These are phyloP conservation scores for Odontomachus brunneus DNA, from an alignment of 1,140 invertebrate genomes.

Conservation along the genomic window DNA sequence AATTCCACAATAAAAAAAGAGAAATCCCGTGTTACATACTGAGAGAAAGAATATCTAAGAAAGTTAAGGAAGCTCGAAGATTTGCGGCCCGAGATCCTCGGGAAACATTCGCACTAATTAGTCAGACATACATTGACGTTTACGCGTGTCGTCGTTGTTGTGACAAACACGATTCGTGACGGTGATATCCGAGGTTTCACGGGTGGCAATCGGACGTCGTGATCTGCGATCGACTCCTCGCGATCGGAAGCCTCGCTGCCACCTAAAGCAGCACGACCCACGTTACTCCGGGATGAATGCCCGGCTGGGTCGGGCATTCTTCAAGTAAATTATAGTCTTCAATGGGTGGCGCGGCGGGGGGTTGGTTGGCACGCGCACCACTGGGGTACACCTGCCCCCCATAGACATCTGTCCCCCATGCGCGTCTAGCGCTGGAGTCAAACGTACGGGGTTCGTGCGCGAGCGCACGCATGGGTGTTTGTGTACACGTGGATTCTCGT, in stretches of 20 bases:
- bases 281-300: conserved; percentile 77
- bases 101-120: background rate
- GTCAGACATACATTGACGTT: background rate
- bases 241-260: conserved; percentile 56
- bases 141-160: background rate
- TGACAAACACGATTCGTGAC: conserved; percentile 13
- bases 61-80: too few relatives aligned
- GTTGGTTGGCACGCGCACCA: conserved; percentile 85
- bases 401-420: conserved; percentile 83
- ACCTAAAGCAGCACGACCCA: conserved; percentile 70
- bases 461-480: conserved; percentile 19
- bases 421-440: conserved; percentile 77
- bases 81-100: too few relatives aligned
- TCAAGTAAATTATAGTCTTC: conserved; percentile 86
- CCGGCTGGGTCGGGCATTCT: conserved; percentile 81
- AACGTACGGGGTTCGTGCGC: conserved; percentile 73
- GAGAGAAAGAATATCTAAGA: too few relatives aligned
- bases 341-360: conserved; percentile 83
- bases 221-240: conserved; percentile 67
- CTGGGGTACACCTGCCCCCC: conserved; percentile 83
- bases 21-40: too few relatives aligned
- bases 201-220: conserved; percentile 45
- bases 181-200: conserved; percentile 6
- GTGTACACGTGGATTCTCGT: conserved; percentile 39
- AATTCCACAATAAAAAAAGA: too few relatives aligned